Base-by-base conservation (phyloP, 2,113 vertebrate species). In the Laticauda colubrina region DNA sequence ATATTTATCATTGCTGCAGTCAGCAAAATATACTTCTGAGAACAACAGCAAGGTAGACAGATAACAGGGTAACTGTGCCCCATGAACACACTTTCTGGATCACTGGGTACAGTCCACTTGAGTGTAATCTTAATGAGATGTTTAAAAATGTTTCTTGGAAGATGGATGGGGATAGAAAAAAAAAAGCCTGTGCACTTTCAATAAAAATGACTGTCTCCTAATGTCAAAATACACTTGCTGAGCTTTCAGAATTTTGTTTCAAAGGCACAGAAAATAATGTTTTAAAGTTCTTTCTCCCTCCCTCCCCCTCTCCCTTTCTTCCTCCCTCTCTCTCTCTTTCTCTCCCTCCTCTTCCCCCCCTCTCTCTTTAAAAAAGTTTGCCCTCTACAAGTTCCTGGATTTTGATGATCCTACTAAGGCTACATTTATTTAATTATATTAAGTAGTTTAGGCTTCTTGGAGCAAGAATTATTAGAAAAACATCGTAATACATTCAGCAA, bases 11-110 rank as follows among this genome's bases (percentile, higher is more conserved):
- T 93, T 94, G 88, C 92, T 94, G 93, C 94, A 96, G 94, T 96
- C 90, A 96, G 88, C 94, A 97, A 93, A 96, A 87, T 45, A 14
- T 85, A 21, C 88, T 2, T 92, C 90, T 93, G 51, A 93, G 59
- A 85, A 39, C 34, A 91, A 56, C 93, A 93, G 92, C 55, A 92
- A 81, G 89, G 75, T 93, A 94, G 87, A 85, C 87, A 87, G 89
- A 93, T 94, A 96, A 94, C 59, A 26, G 9, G 4, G n/a, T 87
- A 92, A 92, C 51, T 90, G 1, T 11, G 34, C 91, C 75, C 91
- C 90, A 69, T 94, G 90, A 88, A 93, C 81, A 89, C 9, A 51
- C 95, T 96, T 96, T 94, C 93, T 96, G 91, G 91, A 92, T 96
- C 90, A 93, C 91, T 91, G 81, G 94, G 90, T 81, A 95, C 6